phyloP scores from a whole-genome alignment of 1,140 invertebrate genomes.

The Drosophila arizonae region DNA sequence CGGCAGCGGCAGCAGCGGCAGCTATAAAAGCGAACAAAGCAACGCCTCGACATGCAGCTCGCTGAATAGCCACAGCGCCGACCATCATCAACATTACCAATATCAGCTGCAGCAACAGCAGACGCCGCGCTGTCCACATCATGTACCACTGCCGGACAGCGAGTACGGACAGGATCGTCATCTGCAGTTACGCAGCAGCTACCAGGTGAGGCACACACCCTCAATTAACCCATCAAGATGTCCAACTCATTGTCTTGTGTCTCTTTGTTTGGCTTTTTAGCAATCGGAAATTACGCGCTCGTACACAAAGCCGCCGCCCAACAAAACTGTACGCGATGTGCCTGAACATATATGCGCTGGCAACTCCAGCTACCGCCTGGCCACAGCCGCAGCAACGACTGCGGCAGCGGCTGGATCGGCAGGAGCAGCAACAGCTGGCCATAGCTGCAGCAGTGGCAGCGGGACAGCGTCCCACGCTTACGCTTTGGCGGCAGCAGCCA shows the following conservation, averaged over 20 bases:
- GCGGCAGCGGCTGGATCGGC: slow-evolving; percentile 22
- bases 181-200: slow-evolving; percentile 85
- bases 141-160: slow-evolving; percentile 86
- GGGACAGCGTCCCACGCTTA: slow-evolving; percentile 33
- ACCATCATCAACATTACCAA: slow-evolving; percentile 82
- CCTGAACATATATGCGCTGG: slow-evolving; percentile 69
- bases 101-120: slow-evolving; percentile 81
- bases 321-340: slow-evolving; percentile 81
- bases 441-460: slow-evolving; percentile 5
- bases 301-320: slow-evolving; percentile 82
- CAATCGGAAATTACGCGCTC: slow-evolving; percentile 82
- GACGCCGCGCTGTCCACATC: slow-evolving; percentile 85
- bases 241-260: background rate
- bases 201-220: slow-evolving; percentile 83
- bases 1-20: slow-evolving; percentile 33
- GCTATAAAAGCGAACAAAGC: slow-evolving; percentile 53
- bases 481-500: slow-evolving; percentile 34
- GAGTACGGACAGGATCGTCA: slow-evolving; percentile 85
- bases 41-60: slow-evolving; percentile 50
- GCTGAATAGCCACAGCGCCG: slow-evolving; percentile 72
- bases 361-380: slow-evolving; percentile 68
- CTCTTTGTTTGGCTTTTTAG: slow-evolving; percentile 16
- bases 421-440: background rate
- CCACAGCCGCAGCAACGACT: slow-evolving; percentile 33
- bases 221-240: too few species aligned